These are phyloP conservation scores for Tauraco hartlaubi DNA, from an alignment of 2,797 vertebrate species.

Conservation along the genomic window DNA sequence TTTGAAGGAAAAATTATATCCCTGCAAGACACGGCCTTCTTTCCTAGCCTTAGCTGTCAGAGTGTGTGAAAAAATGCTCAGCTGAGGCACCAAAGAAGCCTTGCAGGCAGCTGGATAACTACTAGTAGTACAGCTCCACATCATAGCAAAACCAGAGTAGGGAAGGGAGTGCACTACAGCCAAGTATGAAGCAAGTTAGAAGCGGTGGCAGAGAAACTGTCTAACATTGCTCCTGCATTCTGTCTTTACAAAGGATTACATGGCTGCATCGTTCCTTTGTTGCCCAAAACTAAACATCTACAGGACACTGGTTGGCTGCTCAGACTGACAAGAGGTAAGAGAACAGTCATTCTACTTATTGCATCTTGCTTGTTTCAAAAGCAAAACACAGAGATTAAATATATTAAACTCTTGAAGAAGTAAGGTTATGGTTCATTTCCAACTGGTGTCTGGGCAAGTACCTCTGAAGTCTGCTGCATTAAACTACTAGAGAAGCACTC, in stretches of 20 bases:
- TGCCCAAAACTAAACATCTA: not conserved
- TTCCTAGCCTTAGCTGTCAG: not conserved
- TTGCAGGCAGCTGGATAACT: not conserved
- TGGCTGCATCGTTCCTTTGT: accelerated
- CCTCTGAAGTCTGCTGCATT: not conserved
- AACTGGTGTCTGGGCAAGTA: not conserved
- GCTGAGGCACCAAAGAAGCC: not conserved
- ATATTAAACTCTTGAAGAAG: not conserved
- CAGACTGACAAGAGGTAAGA: not conserved
- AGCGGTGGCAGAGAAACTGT: not conserved
- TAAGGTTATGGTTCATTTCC: not conserved
- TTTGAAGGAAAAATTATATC: not conserved
- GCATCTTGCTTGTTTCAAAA: not conserved
- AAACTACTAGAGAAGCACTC: not conserved
- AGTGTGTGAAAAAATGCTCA: not conserved
- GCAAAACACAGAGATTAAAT: not conserved
- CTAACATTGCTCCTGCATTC: not conserved
- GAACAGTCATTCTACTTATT: not conserved
- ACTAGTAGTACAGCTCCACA: not conserved
- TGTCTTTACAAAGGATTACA: not conserved
- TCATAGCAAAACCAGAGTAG: not conserved
- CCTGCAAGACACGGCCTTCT: not conserved
- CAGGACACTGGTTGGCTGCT: not conserved
- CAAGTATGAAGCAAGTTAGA: not conserved
- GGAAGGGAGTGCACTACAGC: not conserved